A percentile compares a stretch with the other conserved stretches of the same genome.
These are phyloP conservation scores for Oncorhynchus nerka DNA, from an alignment of 2,113 vertebrate genomes.

Conservation along the genomic window DNA sequence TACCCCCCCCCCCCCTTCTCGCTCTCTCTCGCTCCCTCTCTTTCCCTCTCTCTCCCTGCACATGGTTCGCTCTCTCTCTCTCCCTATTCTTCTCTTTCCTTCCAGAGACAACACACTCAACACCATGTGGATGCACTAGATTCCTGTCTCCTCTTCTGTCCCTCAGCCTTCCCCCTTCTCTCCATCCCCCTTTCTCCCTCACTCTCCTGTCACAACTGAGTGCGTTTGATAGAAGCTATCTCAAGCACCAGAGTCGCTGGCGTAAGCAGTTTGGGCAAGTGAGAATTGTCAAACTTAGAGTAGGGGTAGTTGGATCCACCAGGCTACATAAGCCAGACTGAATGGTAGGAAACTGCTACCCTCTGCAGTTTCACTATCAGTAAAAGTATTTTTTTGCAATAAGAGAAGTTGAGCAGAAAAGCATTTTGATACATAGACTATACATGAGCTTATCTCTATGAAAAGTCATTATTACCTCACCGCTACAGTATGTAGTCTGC, in stretches of 20 bases:
- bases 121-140: not conserved
- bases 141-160: not conserved
- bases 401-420: too few species aligned
- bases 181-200: not conserved
- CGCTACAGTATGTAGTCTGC: not conserved
- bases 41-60: not conserved
- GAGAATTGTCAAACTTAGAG: not conserved
- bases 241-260: not conserved
- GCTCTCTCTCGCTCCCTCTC: not conserved
- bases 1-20: not conserved
- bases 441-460: not conserved
- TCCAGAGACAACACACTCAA: not conserved
- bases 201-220: not conserved
- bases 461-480: not conserved
- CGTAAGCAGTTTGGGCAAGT: not conserved
- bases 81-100: not conserved
- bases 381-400: too few species aligned
- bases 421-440: too few species aligned
- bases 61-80: not conserved
- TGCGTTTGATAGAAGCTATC: not conserved
- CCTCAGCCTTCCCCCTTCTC: not conserved
- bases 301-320: too few species aligned
- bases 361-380: too few species aligned
- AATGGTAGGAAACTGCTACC: too few species aligned
- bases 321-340: not conserved